These are phyloP conservation scores for Zhengitettix transpicula DNA, from an alignment of 2,888 invertebrate species.

Conservation along the genomic window DNA sequence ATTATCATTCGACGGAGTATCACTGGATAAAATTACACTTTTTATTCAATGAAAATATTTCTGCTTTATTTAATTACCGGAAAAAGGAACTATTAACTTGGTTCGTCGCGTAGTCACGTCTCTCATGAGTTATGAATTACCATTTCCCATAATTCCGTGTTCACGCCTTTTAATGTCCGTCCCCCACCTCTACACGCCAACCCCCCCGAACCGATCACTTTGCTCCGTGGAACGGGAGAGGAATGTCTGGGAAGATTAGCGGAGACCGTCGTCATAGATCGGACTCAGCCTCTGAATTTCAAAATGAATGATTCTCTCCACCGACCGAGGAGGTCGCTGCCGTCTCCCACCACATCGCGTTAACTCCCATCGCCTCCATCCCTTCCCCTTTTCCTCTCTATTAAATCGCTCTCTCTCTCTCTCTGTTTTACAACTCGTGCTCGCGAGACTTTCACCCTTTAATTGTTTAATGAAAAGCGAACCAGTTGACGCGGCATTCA, in stretches of 20 bases:
- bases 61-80: no score
- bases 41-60: no score
- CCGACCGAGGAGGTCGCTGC: neutral
- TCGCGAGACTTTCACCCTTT: constrained; percentile 6
- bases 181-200: neutral
- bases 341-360: neutral
- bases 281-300: neutral
- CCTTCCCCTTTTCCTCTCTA: neutral
- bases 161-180: neutral
- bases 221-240: neutral
- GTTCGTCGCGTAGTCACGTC: no score
- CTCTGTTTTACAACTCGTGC: neutral
- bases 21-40: no score
- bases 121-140: no score
- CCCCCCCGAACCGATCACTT: neutral
- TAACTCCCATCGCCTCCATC: neutral
- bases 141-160: neutral
- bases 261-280: neutral
- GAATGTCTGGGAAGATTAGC: no score
- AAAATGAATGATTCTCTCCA: neutral
- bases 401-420: neutral
- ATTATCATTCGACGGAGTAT: no score
- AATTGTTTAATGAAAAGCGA: constrained; percentile 15
- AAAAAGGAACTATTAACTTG: no score
- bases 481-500: constrained; percentile 12